Conservation (phyloP, 2,888 invertebrate species). For the Aporophyla lueneburgensis region DNA sequence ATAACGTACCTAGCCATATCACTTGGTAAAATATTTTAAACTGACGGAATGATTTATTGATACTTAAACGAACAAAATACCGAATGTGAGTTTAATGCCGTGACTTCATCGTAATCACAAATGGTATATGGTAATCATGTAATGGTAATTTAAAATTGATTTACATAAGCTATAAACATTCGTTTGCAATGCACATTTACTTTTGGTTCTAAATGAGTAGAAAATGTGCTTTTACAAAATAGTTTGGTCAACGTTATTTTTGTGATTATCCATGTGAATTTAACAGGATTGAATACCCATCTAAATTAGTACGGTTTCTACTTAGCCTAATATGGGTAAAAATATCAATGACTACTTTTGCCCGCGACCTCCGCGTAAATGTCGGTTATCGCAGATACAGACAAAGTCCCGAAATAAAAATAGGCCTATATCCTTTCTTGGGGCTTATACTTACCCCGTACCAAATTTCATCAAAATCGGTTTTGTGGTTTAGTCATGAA, state of each 20-base stretch:
- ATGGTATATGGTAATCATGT: constrained; percentile 67
- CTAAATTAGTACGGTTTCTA: background rate
- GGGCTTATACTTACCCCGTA: no score
- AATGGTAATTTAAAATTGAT: constrained; percentile 58
- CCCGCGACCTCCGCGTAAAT: no score
- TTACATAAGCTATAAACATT: constrained; percentile 62
- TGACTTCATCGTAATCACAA: constrained; percentile 62
- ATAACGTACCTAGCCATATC: constrained; percentile 29
- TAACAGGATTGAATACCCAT: background rate
- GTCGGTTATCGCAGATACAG: no score
- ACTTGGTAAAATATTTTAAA: constrained; percentile 46
- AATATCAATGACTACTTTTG: no score
- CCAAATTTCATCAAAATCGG: no score
- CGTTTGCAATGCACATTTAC: constrained; percentile 52
- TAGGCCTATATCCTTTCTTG: no score
- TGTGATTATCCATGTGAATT: background rate
- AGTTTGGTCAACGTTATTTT: background rate
- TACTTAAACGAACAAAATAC: constrained; percentile 58
- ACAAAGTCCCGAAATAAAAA: no score
- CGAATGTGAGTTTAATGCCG: constrained; percentile 67
- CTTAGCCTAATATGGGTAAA: background rate
- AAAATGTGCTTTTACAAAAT: constrained; percentile 6
- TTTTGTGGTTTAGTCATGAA: no score
- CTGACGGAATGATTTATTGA: constrained; percentile 62
- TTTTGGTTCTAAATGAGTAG: constrained; percentile 6